Evolutionary conservation across 2,888 invertebrate species (phyloP).

Genomic region (Diarsia mendica): DNA sequence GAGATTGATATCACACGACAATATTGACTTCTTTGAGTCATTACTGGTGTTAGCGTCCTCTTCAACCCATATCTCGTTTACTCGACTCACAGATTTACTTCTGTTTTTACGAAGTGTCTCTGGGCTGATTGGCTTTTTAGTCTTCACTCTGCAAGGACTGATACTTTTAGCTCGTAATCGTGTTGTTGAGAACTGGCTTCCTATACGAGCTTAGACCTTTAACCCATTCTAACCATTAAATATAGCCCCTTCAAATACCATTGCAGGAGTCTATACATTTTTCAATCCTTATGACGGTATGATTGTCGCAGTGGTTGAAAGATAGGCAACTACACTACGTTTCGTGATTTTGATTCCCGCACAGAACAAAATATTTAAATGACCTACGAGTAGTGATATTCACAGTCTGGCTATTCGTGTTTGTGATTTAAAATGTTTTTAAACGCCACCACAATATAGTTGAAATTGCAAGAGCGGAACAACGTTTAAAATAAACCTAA

Average conservation of each 20-base stretch:
- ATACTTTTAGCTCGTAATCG: slow-evolving; percentile 90
- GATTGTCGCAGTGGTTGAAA: too few species aligned
- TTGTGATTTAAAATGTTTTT: too few species aligned
- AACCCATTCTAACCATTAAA: slow-evolving; percentile 4
- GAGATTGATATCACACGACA: slow-evolving; percentile 96
- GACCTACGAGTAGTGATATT: too few species aligned
- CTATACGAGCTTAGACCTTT: slow-evolving; percentile 83
- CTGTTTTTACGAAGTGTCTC: slow-evolving; percentile 83
- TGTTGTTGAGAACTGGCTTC: slow-evolving; percentile 88
- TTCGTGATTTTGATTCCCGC: too few species aligned
- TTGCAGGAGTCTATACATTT: slow-evolving; percentile 18
- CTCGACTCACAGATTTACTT: slow-evolving; percentile 87
- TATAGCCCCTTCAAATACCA: neutral
- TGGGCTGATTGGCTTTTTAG: slow-evolving; percentile 85
- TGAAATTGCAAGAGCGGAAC: too few species aligned
- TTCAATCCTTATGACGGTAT: neutral
- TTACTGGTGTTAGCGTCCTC: slow-evolving; percentile 76
- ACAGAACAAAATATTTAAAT: too few species aligned
- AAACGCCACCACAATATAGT: too few species aligned
- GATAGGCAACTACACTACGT: too few species aligned
- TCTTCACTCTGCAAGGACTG: slow-evolving; percentile 90
- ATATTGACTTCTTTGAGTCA: slow-evolving; percentile 92
- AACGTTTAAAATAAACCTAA: too few species aligned
- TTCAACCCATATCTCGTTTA: slow-evolving; percentile 87
- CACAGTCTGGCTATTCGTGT: too few species aligned